Base-by-base conservation (phyloP, 1,140 invertebrate genomes). In the Platyscapa corneri region DNA sequence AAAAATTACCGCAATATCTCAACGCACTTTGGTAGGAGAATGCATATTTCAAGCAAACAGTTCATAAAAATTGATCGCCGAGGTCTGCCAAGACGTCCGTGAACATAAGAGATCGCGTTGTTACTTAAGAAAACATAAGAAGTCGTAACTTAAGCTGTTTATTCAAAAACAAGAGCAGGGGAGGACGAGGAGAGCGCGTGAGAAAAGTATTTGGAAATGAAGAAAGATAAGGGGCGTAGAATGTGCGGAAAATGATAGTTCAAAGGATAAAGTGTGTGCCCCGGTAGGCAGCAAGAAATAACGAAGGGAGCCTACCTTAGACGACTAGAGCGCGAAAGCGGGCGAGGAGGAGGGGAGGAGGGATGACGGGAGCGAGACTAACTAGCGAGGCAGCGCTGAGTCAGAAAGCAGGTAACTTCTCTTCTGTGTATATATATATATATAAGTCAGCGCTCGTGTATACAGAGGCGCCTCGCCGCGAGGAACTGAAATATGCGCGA, bases 401-500 rank as follows among this genome's bases (percentile, higher is more conserved):
- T 32, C 8, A 30, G 79, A 70, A 34, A 8, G 42, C 42, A 74
- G 46, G 65, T 72, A 81, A 46, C 79, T 81, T 53, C 64, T n/a
- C 34, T 12, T 5, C n/a, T n/a, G n/a, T n/a, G n/a, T n/a, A n/a
- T n/a, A n/a, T n/a, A n/a, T 2, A 53, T 53, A 16, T 3, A 30
- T 8, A 49, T 30, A 76, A 72, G 27, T 37, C 8, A 30, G 18
- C 74, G 14, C 7, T 42, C 27, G 60, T 12, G 37, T 53, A 53
- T 16, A 32, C 6, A 12, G 10, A 12, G 32, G 42, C 42, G 42
- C 42, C 12, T 46, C 42, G 5, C 42, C 39, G 30, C 49, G 49
- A 53, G 16, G 18, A 88, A 87, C 90, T 93, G 91, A 93, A 93
- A 93, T 93, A 93, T 92, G 91, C 91, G 89, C 89, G 88, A 90